Evolutionary conservation across 2,113 vertebrate genomes (phyloP), one percentile per base, ranked within the genome.

Genomic region (Gracilinanus agilis): DNA sequence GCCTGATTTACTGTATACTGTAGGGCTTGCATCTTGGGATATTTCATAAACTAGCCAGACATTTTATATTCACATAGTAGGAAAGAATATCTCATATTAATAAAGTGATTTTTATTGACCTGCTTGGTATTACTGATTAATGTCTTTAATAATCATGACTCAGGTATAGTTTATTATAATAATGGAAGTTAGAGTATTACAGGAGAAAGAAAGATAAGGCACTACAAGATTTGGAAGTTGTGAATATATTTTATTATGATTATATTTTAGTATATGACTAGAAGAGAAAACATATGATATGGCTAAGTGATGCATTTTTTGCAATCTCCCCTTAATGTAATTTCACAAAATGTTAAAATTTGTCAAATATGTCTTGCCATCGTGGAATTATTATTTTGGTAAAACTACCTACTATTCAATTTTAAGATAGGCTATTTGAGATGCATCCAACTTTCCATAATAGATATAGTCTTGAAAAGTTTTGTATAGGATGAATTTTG

Each of bases 101-200:
- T n/a, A 75, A 94, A 93, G 2, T 92, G n/a, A 7, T 93, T 24
- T 94, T 95, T 40, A 55, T 67, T 92, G 1, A 24, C 90, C 91
- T 75, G 3, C 90, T 95, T 95, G 44, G 12, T 90, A 94, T 96
- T 93, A 83, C 56, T 91, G 16, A 75, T 95, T 21, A 88, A 53
- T 93, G 54, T 96, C 88, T 88, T 96, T 88, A 94, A 93, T 49
- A 83, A 94, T 55, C n/a, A 55, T 88, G 11, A 27, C 0, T 95
- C 61, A 90, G 3, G 49, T 95, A 16, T 23, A 94, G 24, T 8
- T n/a, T 94, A 91, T 61, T 1, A 24, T 94, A 29, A 90, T 93
- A 90, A 67, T 67, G 58, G 53, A 96, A 67, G 19, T 21, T 61
- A 89, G 67, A 54, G 27, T 55, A 67, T 90, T 91, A 93, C 54